Conservation (phyloP, 1,140 invertebrate species). For the Drosophila parvula region DNA sequence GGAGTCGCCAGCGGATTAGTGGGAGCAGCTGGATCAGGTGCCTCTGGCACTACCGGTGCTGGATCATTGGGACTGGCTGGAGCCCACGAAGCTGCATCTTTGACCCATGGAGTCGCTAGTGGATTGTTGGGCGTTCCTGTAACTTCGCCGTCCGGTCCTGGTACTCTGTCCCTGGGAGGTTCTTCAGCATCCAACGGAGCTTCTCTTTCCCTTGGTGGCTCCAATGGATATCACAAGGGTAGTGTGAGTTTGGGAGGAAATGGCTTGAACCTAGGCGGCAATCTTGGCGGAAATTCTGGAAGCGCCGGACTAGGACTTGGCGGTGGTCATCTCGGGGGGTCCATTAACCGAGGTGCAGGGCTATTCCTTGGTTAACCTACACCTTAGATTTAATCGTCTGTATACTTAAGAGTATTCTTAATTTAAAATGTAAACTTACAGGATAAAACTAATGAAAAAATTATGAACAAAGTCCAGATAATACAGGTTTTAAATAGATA, state of each 20-base stretch:
- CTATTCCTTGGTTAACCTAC: conserved; percentile 18
- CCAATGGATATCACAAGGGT: conserved; percentile 2
- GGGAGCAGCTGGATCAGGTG: background rate
- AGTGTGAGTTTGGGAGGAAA: conserved; percentile 10
- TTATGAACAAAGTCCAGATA: background rate
- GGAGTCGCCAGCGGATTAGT: conserved; percentile 5
- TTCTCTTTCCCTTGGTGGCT: conserved; percentile 2
- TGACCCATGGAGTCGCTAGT: conserved; percentile 2
- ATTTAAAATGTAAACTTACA: background rate
- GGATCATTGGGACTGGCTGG: background rate
- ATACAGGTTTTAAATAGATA: background rate
- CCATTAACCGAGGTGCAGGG: conserved; percentile 24
- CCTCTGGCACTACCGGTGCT: background rate
- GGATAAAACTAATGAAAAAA: background rate
- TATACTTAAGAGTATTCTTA: conserved; percentile 3
- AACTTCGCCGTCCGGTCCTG: background rate
- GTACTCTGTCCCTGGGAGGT: conserved; percentile 2
- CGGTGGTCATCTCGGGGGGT: conserved; percentile 15
- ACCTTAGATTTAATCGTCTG: background rate
- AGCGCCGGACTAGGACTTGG: conserved; percentile 11
- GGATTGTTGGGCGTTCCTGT: conserved; percentile 4
- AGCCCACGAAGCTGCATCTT: conserved; percentile 9
- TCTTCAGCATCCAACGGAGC: background rate
- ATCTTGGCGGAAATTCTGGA: conserved; percentile 6
- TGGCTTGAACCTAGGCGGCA: conserved; percentile 19